Evolutionary conservation across 2,113 vertebrate genomes (phyloP).

Genomic region (Xyrauchen texanus): DNA sequence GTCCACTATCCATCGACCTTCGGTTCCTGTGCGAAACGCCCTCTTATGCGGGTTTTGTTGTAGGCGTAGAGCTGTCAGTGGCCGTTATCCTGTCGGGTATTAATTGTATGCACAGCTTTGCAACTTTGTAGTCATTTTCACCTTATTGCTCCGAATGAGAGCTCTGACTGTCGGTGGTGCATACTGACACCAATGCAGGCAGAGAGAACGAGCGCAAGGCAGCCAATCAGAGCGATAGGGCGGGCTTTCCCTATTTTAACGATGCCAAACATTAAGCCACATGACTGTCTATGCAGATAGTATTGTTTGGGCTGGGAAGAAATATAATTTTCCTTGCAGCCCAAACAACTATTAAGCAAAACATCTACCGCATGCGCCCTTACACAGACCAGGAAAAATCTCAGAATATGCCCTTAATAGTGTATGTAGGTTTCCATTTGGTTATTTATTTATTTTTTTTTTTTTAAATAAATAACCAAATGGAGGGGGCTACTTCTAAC

Average conservation of each 20-base stretch:
- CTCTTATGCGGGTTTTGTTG: neutral
- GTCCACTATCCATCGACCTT: slow-evolving; percentile 24
- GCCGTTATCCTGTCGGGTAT: neutral
- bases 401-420: too few relatives aligned
- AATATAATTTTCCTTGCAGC: too few relatives aligned
- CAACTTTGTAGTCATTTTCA: slow-evolving; percentile 72
- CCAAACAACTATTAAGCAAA: too few relatives aligned
- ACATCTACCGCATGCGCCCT: too few relatives aligned
- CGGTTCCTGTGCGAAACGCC: slow-evolving; percentile 13
- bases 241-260: slow-evolving; percentile 55
- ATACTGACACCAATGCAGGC: slow-evolving; percentile 60
- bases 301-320: too few relatives aligned
- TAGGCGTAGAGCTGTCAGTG: neutral
- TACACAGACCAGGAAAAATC: too few relatives aligned
- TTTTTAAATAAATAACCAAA: too few relatives aligned
- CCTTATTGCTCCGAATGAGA: slow-evolving; percentile 54
- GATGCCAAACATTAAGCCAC: neutral
- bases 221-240: slow-evolving; percentile 63
- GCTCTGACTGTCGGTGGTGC: slow-evolving; percentile 45
- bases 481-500: too few relatives aligned
- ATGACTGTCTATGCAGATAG: too few relatives aligned
- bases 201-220: neutral
- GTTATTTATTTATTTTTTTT: too few relatives aligned
- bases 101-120: slow-evolving; percentile 49
- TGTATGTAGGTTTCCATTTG: too few relatives aligned